Evolutionary conservation across 2,797 vertebrate genomes (phyloP).

Genomic region (Muscicapa striata): DNA sequence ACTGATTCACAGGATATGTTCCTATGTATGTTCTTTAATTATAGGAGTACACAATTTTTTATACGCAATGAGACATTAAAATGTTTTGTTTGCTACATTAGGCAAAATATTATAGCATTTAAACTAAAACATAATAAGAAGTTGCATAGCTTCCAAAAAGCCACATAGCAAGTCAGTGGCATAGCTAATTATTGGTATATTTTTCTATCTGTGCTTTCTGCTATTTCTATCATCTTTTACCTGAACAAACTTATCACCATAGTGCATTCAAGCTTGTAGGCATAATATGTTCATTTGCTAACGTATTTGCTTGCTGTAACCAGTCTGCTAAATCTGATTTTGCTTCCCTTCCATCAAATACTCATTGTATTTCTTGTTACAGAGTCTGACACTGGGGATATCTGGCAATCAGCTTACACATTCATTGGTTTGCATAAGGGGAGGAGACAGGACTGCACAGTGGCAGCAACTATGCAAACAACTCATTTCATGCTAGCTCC

Average conservation of each 20-base stretch:
- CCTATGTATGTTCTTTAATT: neutral
- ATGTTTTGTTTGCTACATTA: neutral
- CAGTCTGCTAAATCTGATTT: conserved; percentile 42
- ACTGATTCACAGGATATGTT: neutral
- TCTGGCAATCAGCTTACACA: conserved; percentile 21
- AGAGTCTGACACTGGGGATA: conserved; percentile 14
- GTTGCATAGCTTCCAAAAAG: neutral
- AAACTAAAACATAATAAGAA: neutral
- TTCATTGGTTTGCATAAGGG: conserved; percentile 29
- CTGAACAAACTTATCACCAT: neutral
- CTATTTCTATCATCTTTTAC: neutral
- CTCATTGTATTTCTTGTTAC: conserved; percentile 30
- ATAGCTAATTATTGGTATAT: neutral
- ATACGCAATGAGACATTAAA: neutral
- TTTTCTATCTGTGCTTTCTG: neutral
- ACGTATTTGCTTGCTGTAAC: conserved; percentile 6
- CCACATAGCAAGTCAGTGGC: neutral
- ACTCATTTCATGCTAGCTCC: conserved; percentile 17
- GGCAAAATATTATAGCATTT: neutral
- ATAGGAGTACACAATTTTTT: neutral
- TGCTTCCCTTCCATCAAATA: conserved; percentile 41
- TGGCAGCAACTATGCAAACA: conserved; percentile 27
- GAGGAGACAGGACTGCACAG: conserved; percentile 6
- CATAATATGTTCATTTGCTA: neutral
- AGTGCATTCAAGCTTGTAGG: neutral